Evolutionary conservation across 2,888 invertebrate species (phyloP).

Genomic region (Sclerodermus sp.): DNA sequence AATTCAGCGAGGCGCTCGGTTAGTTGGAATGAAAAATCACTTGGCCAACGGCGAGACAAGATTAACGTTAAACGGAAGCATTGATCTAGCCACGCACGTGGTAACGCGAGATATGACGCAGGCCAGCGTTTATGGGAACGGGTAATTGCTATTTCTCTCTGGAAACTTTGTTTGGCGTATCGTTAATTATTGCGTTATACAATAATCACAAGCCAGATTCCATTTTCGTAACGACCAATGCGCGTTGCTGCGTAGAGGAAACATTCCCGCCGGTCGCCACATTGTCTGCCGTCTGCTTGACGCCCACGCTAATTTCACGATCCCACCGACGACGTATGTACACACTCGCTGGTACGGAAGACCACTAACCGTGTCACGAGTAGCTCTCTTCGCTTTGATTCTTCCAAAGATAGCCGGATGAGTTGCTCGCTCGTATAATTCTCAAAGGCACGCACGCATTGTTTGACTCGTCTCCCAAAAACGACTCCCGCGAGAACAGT

Average conservation of each 20-base stretch:
- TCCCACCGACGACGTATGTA: no score
- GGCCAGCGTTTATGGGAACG: constrained; percentile 5
- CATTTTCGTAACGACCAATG: constrained; percentile 17
- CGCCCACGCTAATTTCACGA: no score
- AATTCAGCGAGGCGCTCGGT: background rate
- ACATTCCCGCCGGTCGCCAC: constrained; percentile 9
- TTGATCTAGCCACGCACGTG: background rate
- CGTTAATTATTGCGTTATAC: constrained; percentile 22
- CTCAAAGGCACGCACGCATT: no score
- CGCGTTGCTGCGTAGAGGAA: constrained; percentile 4
- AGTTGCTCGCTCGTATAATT: no score
- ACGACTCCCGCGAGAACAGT: no score
- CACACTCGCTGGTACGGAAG: no score
- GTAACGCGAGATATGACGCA: constrained; percentile 3
- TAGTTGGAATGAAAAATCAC: background rate
- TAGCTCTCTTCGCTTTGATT: no score
- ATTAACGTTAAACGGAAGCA: background rate
- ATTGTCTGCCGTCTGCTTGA: background rate
- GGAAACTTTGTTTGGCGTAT: constrained; percentile 8
- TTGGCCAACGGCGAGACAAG: background rate
- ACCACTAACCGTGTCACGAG: no score
- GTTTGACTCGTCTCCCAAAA: no score
- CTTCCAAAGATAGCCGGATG: no score
- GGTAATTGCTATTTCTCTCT: constrained; percentile 16
- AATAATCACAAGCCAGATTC: constrained; percentile 20